These are phyloP conservation scores for Heliconius erato DNA, from an alignment of 2,888 invertebrate genomes.

Conservation along the genomic window DNA sequence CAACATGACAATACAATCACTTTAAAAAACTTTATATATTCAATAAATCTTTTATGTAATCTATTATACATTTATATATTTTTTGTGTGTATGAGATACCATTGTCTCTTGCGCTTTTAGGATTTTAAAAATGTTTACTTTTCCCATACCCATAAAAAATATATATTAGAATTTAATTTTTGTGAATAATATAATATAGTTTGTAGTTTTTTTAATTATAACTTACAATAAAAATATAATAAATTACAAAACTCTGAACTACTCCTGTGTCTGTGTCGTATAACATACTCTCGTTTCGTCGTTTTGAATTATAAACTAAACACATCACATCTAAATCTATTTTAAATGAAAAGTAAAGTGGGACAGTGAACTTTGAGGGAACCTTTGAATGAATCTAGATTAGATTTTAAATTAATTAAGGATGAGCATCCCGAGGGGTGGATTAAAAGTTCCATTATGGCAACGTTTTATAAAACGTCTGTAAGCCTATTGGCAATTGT, in stretches of 20 bases:
- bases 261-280: neutral
- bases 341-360: slow-evolving; percentile 26
- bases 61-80: no score
- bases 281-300: neutral
- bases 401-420: slow-evolving; percentile 51
- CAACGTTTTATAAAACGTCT: neutral
- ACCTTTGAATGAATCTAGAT: slow-evolving; percentile 41
- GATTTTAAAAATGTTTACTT: no score
- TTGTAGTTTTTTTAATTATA: neutral
- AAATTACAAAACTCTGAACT: neutral
- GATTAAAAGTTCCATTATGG: slow-evolving; percentile 15
- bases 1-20: neutral
- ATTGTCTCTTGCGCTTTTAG: no score
- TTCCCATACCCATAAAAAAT: no score
- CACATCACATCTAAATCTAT: slow-evolving; percentile 16
- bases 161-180: no score
- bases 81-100: neutral
- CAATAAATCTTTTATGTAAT: no score
- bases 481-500: slow-evolving; percentile 1
- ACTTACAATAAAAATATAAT: neutral
- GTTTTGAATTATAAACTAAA: slow-evolving; percentile 23
- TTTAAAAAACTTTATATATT: neutral
- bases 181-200: no score
- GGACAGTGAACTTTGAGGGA: slow-evolving; percentile 19
- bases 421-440: slow-evolving; percentile 22